phyloP scores from a whole-genome alignment of 2,888 invertebrate genomes.

The Meloe dianella region DNA sequence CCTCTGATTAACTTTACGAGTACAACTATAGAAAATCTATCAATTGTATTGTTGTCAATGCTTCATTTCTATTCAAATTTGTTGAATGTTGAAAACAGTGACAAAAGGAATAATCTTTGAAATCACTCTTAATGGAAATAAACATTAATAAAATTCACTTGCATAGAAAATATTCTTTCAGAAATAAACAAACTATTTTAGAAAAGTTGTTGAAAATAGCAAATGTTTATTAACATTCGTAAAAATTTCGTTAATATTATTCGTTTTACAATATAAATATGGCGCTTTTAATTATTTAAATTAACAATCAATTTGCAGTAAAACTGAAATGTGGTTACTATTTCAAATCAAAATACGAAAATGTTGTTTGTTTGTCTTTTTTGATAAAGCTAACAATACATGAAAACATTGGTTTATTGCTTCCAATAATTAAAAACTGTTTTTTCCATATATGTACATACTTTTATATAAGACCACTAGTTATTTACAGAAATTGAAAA shows the following conservation, averaged over 20 bases:
- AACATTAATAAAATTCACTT: no score
- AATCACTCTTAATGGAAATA: not conserved
- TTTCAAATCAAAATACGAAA: not conserved
- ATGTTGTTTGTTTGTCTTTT: not conserved
- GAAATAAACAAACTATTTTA: not conserved
- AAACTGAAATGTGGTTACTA: not conserved
- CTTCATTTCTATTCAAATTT: not conserved
- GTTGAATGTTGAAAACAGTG: not conserved
- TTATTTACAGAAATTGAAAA: no score
- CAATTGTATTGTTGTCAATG: not conserved
- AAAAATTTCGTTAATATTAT: no score
- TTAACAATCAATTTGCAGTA: not conserved
- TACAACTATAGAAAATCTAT: slow-evolving; percentile 3
- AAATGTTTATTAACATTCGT: no score
- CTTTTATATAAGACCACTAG: no score
- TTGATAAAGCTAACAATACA: not conserved
- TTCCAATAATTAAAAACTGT: not conserved
- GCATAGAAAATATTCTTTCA: no score
- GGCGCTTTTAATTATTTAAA: not conserved
- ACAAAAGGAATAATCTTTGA: not conserved
- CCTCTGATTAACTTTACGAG: not conserved
- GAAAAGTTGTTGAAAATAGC: not conserved
- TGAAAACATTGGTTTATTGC: not conserved
- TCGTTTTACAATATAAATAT: no score
- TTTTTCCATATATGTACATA: no score